These are phyloP conservation scores for Dinocampus coccinellae DNA, from an alignment of 2,888 invertebrate species.

Conservation along the genomic window DNA sequence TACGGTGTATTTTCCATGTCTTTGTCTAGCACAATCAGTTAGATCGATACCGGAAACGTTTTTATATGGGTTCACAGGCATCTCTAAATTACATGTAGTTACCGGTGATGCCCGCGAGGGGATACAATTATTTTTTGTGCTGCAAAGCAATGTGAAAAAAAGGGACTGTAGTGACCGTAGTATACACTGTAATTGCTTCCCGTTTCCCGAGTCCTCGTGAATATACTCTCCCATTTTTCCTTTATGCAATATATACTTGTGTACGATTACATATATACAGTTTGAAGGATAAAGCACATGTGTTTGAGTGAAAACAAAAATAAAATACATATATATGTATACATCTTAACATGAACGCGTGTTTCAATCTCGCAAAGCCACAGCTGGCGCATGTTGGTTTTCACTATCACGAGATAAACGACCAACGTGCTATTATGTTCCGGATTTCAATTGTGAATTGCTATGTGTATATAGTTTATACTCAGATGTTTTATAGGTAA, in stretches of 20 bases:
- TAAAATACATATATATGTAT: constrained; percentile 5
- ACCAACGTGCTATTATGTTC: background rate
- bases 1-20: too few species aligned
- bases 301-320: background rate
- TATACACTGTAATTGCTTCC: constrained; percentile 11
- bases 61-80: constrained; percentile 4
- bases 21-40: background rate
- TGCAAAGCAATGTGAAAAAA: background rate
- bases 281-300: background rate
- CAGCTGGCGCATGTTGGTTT: constrained; percentile 18
- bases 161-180: constrained; percentile 4
- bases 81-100: constrained; percentile 9
- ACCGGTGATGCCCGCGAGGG: constrained; percentile 3
- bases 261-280: background rate
- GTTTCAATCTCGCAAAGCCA: constrained; percentile 16
- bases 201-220: constrained; percentile 8
- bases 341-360: background rate
- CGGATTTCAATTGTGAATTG: constrained; percentile 25
- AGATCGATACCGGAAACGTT: background rate
- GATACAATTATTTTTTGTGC: background rate
- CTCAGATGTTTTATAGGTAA: background rate
- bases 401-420: constrained; percentile 22
- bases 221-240: background rate
- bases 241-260: background rate
- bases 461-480: background rate